Conservation (phyloP, 2,113 vertebrate species). For the Aleadryas rufinucha region DNA sequence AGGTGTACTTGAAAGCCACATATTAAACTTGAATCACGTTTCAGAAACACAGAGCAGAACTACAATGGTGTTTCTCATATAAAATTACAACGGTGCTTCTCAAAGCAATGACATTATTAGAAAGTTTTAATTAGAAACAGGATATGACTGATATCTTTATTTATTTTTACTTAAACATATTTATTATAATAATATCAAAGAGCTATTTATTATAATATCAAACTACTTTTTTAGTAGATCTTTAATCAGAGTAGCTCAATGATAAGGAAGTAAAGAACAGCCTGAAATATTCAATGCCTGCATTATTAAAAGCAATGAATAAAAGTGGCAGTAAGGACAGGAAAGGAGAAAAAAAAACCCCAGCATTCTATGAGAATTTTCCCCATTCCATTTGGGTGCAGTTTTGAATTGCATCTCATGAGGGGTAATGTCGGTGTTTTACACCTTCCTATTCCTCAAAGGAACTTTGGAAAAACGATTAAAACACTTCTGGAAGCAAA, state of each 20-base stretch:
- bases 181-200: neutral
- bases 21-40: neutral
- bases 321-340: neutral
- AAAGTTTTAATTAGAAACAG: neutral
- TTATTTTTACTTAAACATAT: neutral
- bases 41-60: neutral
- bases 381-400: neutral
- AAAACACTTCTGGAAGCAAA: neutral
- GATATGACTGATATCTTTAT: fast-evolving
- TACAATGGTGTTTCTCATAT: neutral
- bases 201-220: neutral
- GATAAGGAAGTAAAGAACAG: neutral
- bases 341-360: neutral
- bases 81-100: neutral
- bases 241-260: neutral
- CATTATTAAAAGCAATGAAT: neutral
- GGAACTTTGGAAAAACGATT: neutral
- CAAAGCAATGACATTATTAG: neutral
- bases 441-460: neutral
- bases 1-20: neutral
- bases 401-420: neutral
- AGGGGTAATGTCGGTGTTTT: neutral
- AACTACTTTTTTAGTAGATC: neutral
- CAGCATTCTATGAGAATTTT: neutral
- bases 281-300: neutral